A percentile compares a stretch with the other conserved stretches of the same genome.
Conservation (phyloP, 2,797 vertebrate species). For the Pantherophis alleghaniensis region DNA sequence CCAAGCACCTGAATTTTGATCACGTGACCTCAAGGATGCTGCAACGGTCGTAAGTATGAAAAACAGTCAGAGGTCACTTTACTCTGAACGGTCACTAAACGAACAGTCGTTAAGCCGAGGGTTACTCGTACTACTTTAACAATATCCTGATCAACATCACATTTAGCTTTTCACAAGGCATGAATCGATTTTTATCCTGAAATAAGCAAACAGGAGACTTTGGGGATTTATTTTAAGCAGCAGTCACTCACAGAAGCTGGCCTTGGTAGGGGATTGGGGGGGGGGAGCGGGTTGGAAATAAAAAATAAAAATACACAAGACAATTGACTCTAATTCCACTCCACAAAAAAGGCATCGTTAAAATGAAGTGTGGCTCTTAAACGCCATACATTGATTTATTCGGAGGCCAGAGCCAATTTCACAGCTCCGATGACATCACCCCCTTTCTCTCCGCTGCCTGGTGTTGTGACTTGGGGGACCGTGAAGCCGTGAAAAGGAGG, state of each 20-base stretch:
- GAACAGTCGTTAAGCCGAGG: too few species aligned
- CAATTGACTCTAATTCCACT: conserved; percentile 23
- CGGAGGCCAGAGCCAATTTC: not conserved
- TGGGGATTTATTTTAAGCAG: too few species aligned
- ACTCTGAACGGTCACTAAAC: too few species aligned
- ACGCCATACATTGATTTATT: conserved; percentile 16
- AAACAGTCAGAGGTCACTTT: too few species aligned
- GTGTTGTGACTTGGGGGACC: not conserved
- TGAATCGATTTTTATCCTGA: conserved; percentile 4
- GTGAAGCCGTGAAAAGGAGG: not conserved
- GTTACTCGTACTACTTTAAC: too few species aligned
- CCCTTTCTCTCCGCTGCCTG: not conserved
- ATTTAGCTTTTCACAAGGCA: not conserved
- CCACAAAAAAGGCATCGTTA: conserved; percentile 17
- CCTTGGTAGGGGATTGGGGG: too few species aligned
- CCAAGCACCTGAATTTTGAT: too few species aligned
- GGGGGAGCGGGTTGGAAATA: too few species aligned
- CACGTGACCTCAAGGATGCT: too few species aligned
- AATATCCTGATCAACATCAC: not conserved
- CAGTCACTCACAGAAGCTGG: too few species aligned
- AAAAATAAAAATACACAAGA: not conserved
- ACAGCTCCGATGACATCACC: conserved; percentile 28
- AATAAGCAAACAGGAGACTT: not conserved
- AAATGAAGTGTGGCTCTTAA: conserved; percentile 21
- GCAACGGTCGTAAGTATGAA: too few species aligned